Conservation (phyloP, 2,888 invertebrate genomes). For the Dasypolia templi region DNA sequence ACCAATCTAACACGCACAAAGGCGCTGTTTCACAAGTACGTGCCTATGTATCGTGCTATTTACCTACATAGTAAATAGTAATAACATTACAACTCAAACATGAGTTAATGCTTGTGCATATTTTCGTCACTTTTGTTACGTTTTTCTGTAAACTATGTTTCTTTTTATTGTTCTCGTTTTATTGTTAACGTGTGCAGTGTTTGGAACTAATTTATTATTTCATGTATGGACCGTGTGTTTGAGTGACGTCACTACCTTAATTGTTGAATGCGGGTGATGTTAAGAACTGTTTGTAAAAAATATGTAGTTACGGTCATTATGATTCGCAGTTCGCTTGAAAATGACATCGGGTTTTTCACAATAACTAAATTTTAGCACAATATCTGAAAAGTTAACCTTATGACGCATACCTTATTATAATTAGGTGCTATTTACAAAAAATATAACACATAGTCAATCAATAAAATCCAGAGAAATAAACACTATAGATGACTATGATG, state of each 20-base stretch:
- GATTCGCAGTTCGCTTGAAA: background rate
- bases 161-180: conserved; percentile 14
- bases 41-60: conserved; percentile 20
- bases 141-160: background rate
- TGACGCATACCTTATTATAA: background rate
- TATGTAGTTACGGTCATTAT: conserved; percentile 9
- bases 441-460: too few relatives aligned
- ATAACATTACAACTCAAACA: conserved; percentile 7
- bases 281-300: conserved; percentile 25
- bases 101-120: background rate
- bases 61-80: conserved; percentile 25
- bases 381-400: background rate
- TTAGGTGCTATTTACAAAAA: background rate
- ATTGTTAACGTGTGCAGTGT: conserved; percentile 40
- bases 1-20: too few relatives aligned
- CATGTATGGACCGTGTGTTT: background rate
- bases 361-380: background rate
- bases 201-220: conserved; percentile 44
- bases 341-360: background rate
- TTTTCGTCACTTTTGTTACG: background rate
- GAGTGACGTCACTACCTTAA: conserved; percentile 42
- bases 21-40: too few relatives aligned
- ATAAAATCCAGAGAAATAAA: background rate
- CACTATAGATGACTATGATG: background rate
- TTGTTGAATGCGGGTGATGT: conserved; percentile 48